phyloP scores from a whole-genome alignment of 1,140 invertebrate species.

The Teleogryllus occipitalis region DNA sequence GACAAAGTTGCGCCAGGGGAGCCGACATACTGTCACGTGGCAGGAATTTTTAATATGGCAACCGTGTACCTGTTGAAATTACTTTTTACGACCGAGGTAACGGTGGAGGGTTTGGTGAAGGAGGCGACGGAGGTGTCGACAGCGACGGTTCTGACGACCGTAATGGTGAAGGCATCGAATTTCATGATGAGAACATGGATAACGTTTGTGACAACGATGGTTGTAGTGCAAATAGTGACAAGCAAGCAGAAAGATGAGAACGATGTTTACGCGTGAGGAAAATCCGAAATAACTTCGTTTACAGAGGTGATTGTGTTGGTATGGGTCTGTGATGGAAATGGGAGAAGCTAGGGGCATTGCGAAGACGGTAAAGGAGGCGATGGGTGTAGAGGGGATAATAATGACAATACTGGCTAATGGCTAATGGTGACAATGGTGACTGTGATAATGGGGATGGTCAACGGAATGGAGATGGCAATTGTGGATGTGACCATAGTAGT shows the following conservation, averaged over 20 bases:
- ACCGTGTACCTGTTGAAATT: not conserved
- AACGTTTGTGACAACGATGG: not conserved
- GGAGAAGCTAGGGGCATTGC: no score
- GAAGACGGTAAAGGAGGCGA: no score
- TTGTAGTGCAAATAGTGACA: not conserved
- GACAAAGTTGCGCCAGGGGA: not conserved
- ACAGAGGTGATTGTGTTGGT: no score
- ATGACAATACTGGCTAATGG: no score
- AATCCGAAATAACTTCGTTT: no score
- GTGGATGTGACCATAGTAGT: no score
- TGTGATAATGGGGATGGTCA: no score
- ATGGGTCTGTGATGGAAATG: no score
- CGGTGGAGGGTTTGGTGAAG: not conserved
- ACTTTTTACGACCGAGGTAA: not conserved
- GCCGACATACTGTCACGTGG: not conserved
- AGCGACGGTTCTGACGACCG: not conserved
- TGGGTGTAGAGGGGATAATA: no score
- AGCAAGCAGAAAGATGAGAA: not conserved
- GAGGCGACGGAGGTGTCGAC: not conserved
- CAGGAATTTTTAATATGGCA: not conserved
- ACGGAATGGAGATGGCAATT: no score
- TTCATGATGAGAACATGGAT: no score
- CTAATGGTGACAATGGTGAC: no score
- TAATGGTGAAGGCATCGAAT: not conserved
- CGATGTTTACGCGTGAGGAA: not conserved